Conservation (phyloP, 2,888 invertebrate species). For the Pheosia gnoma region DNA sequence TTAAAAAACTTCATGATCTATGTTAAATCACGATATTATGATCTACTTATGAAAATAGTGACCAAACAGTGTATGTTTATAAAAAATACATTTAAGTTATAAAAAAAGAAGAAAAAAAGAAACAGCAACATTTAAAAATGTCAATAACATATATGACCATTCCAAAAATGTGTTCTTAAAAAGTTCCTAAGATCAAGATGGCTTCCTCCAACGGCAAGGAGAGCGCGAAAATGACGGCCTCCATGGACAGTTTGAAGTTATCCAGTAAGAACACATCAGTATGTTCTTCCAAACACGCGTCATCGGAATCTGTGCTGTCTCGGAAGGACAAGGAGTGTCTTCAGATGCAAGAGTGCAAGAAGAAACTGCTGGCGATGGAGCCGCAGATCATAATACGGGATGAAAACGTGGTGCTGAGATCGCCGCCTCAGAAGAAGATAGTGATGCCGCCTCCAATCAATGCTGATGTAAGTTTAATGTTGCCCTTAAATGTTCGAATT, state of each 20-base stretch:
- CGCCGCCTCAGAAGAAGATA: slow-evolving; percentile 81
- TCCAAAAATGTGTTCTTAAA: background rate
- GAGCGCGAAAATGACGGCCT: slow-evolving; percentile 72
- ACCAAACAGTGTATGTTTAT: too few relatives aligned
- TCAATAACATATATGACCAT: background rate
- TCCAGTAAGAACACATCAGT: slow-evolving; percentile 75
- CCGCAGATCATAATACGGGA: slow-evolving; percentile 79
- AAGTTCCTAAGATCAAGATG: slow-evolving; percentile 51
- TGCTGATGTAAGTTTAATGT: slow-evolving; percentile 64
- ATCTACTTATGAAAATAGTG: too few relatives aligned
- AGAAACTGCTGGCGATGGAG: slow-evolving; percentile 76
- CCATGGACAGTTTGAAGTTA: slow-evolving; percentile 76
- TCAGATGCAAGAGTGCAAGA: slow-evolving; percentile 80
- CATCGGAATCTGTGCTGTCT: slow-evolving; percentile 77
- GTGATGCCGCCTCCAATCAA: slow-evolving; percentile 77
- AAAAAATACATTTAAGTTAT: too few relatives aligned
- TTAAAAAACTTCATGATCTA: too few relatives aligned
- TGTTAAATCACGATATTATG: too few relatives aligned
- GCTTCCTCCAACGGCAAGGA: slow-evolving; percentile 77
- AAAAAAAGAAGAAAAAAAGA: too few relatives aligned
- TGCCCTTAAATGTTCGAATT: too few relatives aligned
- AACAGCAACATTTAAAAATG: too few relatives aligned
- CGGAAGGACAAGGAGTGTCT: slow-evolving; percentile 76
- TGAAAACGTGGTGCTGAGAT: slow-evolving; percentile 74
- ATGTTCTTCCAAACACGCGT: slow-evolving; percentile 75